phyloP scores from a whole-genome alignment of 2,888 invertebrate genomes.

The Eurytoma californica region DNA sequence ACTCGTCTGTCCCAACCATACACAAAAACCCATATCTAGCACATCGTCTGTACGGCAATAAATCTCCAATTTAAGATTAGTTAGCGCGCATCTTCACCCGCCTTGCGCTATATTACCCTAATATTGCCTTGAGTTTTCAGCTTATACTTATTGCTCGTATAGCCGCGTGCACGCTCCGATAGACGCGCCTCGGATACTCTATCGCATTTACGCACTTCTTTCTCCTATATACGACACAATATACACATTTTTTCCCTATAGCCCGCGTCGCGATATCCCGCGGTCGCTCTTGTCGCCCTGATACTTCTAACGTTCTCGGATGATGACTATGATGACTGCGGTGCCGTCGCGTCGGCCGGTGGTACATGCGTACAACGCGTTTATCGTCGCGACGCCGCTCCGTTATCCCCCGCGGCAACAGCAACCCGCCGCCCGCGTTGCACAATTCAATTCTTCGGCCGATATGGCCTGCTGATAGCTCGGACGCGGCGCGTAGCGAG shows the following conservation, averaged over 20 bases:
- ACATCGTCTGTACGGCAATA: no score
- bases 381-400: not conserved
- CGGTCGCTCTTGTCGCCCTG: constrained; percentile 28
- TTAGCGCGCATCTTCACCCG: constrained; percentile 11
- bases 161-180: not conserved
- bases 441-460: constrained; percentile 17
- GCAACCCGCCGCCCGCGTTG: no score
- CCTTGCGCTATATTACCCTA: constrained; percentile 51
- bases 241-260: not conserved
- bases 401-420: no score
- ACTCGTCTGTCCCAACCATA: no score
- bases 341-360: not conserved
- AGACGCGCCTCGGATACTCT: not conserved
- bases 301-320: constrained; percentile 41
- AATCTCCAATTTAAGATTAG: no score
- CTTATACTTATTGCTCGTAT: constrained; percentile 34
- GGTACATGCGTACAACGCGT: constrained; percentile 5
- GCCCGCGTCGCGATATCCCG: not conserved
- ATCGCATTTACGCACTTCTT: not conserved
- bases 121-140: constrained; percentile 41
- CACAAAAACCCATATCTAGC: no score
- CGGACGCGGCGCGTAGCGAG: constrained; percentile 7
- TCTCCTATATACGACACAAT: not conserved
- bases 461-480: constrained; percentile 44
- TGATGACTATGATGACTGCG: constrained; percentile 35